Evolutionary conservation across 2,113 vertebrate genomes (phyloP).

Genomic region (Heterotilapia buettikoferi): DNA sequence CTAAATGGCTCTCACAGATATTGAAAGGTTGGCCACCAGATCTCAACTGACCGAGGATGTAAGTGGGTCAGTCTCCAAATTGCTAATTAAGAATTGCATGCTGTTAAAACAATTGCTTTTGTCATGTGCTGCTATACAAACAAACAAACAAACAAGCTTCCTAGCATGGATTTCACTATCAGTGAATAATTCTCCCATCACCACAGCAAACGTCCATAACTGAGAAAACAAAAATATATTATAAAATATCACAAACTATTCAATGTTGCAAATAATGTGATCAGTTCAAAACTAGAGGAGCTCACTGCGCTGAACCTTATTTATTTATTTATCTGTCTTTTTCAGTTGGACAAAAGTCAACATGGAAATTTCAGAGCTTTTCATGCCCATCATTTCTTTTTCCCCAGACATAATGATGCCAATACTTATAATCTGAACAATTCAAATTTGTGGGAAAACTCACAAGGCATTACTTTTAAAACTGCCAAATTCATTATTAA

Average conservation of each 20-base stretch:
- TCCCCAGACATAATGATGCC: not conserved
- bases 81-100: not conserved
- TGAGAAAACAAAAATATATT: not conserved
- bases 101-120: not conserved
- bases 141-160: not conserved
- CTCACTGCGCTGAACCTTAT: not conserved
- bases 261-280: not conserved
- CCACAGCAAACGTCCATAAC: not conserved
- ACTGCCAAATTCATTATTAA: accelerated
- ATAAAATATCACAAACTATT: not conserved
- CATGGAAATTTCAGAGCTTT: not conserved
- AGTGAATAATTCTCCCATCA: not conserved
- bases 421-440: not conserved
- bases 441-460: not conserved
- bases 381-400: not conserved
- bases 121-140: not conserved
- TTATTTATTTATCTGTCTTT: not conserved
- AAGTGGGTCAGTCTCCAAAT: not conserved
- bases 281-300: not conserved
- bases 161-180: not conserved
- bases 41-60: not conserved
- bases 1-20: not conserved
- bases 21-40: not conserved
- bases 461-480: not conserved
- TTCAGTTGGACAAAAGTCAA: not conserved